phyloP scores from a whole-genome alignment of 2,888 invertebrate species.

The Scaptomyza caliginosa region DNA sequence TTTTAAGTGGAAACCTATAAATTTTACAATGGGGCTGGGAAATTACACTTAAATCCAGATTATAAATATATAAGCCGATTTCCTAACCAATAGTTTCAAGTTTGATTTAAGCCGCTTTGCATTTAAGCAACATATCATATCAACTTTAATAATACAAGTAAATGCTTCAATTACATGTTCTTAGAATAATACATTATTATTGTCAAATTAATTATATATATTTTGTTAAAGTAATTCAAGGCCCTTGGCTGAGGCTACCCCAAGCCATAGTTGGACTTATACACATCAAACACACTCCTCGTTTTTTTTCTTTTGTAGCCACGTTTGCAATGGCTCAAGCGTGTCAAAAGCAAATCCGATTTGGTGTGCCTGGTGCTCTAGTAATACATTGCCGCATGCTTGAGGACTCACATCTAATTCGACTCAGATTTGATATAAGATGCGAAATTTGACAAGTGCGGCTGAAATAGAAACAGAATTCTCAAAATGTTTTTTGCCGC shows the following conservation, averaged over 20 bases:
- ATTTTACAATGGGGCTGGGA: neutral
- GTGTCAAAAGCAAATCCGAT: constrained; percentile 46
- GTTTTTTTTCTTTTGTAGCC: neutral
- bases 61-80: neutral
- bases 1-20: neutral
- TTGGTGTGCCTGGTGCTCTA: constrained; percentile 16
- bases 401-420: constrained; percentile 49
- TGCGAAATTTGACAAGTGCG: constrained; percentile 52
- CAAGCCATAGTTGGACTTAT: constrained; percentile 13
- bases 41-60: neutral
- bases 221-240: neutral
- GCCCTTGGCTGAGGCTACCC: neutral
- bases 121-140: too few relatives aligned
- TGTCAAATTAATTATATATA: neutral
- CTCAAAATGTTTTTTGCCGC: constrained; percentile 13
- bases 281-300: neutral
- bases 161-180: neutral
- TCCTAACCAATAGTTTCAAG: neutral
- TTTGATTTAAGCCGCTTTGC: neutral
- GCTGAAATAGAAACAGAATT: constrained; percentile 20
- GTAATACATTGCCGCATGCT: constrained; percentile 3
- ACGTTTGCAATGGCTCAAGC: constrained; percentile 28
- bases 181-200: neutral
- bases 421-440: constrained; percentile 46
- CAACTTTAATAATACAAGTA: neutral